These are phyloP conservation scores for Hipparchia semele DNA, from an alignment of 2,888 invertebrate species.

Conservation along the genomic window DNA sequence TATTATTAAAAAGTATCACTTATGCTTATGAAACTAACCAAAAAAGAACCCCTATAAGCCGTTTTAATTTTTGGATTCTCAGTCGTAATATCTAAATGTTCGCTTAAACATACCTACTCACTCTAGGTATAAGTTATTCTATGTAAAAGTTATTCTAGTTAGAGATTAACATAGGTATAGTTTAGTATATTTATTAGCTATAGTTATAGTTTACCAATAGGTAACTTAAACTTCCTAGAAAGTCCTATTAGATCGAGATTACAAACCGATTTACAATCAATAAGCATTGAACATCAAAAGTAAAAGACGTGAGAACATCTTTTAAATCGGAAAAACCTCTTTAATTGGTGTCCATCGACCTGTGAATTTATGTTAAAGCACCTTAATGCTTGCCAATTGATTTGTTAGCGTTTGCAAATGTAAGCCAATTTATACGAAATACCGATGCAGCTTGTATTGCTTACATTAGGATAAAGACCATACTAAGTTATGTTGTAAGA, in stretches of 20 bases:
- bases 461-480: constrained; percentile 11
- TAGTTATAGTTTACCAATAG: no score
- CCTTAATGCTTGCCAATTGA: constrained; percentile 43
- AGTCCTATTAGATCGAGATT: constrained; percentile 16
- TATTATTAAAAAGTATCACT: no score
- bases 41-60: no score
- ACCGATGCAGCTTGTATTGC: constrained; percentile 20
- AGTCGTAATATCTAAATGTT: background rate
- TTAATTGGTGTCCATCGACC: constrained; percentile 49
- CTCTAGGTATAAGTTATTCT: no score
- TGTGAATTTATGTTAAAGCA: constrained; percentile 51
- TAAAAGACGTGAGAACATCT: constrained; percentile 32
- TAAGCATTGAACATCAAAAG: constrained; percentile 29
- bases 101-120: background rate
- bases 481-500: constrained; percentile 8
- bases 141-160: no score
- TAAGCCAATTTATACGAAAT: constrained; percentile 41
- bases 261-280: constrained; percentile 33
- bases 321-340: constrained; percentile 46
- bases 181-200: no score
- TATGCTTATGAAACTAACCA: no score
- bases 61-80: no score
- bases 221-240: constrained; percentile 8
- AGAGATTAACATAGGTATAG: no score
- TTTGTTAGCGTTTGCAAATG: constrained; percentile 45